Evolutionary conservation across 2,888 invertebrate species (phyloP).

Genomic region (Drosophila infuscata): DNA sequence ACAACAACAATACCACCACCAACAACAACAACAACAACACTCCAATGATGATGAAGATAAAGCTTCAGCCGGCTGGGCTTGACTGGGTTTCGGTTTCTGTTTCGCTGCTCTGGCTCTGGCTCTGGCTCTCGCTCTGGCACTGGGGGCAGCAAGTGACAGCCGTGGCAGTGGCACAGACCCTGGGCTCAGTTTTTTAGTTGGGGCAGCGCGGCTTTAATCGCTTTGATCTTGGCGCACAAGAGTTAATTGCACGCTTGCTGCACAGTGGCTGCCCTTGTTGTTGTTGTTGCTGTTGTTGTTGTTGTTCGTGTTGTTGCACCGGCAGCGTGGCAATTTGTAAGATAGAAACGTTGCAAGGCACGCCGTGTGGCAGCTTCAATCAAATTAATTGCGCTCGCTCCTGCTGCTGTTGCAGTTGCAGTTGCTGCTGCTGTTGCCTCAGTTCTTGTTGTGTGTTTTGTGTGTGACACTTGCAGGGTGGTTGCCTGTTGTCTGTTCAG

Average conservation of each 20-base stretch:
- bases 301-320: slow-evolving; percentile 34
- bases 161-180: slow-evolving; percentile 9
- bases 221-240: slow-evolving; percentile 83
- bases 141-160: slow-evolving; percentile 3
- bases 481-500: neutral
- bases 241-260: slow-evolving; percentile 84
- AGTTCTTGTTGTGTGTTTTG: slow-evolving; percentile 17
- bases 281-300: slow-evolving; percentile 33
- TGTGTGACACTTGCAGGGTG: slow-evolving; percentile 63
- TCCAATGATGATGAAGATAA: slow-evolving; percentile 43
- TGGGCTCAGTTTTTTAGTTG: slow-evolving; percentile 20
- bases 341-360: slow-evolving; percentile 74
- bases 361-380: slow-evolving; percentile 84
- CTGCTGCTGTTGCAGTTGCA: slow-evolving; percentile 27
- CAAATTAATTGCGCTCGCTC: slow-evolving; percentile 82
- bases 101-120: neutral
- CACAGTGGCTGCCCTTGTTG: slow-evolving; percentile 64
- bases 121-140: neutral
- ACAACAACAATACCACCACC: neutral
- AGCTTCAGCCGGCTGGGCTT: slow-evolving; percentile 36
- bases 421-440: slow-evolving; percentile 9
- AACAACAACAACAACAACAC: slow-evolving; percentile 10
- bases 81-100: slow-evolving; percentile 31
- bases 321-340: slow-evolving; percentile 70
- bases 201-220: slow-evolving; percentile 77